Conservation (phyloP, 2,113 vertebrate genomes). For the Thymallus thymallus region DNA sequence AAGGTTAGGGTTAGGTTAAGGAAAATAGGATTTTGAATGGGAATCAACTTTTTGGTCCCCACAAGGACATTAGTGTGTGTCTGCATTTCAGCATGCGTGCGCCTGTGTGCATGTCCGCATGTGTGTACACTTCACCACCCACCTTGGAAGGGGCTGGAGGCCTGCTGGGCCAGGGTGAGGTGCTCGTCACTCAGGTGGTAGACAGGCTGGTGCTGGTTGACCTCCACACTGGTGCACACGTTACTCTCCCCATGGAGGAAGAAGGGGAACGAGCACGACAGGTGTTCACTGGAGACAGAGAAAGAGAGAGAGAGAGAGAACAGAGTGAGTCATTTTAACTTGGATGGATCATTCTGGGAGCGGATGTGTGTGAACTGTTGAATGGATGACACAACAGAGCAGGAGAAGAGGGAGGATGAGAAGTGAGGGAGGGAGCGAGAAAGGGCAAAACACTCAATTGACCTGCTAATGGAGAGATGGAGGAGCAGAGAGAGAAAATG, state of each 20-base stretch:
- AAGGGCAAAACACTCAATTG: neutral
- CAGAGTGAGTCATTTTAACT: neutral
- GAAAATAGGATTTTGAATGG: too few relatives aligned
- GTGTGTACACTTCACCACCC: slow-evolving; percentile 3
- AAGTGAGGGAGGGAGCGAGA: slow-evolving; percentile 14
- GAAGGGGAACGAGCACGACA: slow-evolving; percentile 98
- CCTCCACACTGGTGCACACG: slow-evolving; percentile 98
- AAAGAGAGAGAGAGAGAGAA: neutral
- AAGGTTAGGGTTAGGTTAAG: too few relatives aligned
- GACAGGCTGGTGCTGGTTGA: slow-evolving; percentile 97
- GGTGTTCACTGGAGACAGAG: slow-evolving; percentile 82
- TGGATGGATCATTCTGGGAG: too few relatives aligned
- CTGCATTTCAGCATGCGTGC: neutral
- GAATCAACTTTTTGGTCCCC: too few relatives aligned
- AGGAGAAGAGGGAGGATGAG: neutral
- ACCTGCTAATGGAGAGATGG: neutral
- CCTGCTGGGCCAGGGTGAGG: slow-evolving; percentile 91
- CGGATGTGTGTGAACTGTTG: too few relatives aligned
- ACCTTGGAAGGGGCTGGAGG: slow-evolving; percentile 96
- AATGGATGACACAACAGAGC: too few relatives aligned
- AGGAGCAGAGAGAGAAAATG: neutral
- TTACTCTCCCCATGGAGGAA: slow-evolving; percentile 98
- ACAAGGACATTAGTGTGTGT: too few relatives aligned
- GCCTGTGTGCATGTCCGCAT: neutral
- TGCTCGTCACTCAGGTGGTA: slow-evolving; percentile 97